phyloP scores from a whole-genome alignment of 2,888 invertebrate species.

The Ormyrus rosae region DNA sequence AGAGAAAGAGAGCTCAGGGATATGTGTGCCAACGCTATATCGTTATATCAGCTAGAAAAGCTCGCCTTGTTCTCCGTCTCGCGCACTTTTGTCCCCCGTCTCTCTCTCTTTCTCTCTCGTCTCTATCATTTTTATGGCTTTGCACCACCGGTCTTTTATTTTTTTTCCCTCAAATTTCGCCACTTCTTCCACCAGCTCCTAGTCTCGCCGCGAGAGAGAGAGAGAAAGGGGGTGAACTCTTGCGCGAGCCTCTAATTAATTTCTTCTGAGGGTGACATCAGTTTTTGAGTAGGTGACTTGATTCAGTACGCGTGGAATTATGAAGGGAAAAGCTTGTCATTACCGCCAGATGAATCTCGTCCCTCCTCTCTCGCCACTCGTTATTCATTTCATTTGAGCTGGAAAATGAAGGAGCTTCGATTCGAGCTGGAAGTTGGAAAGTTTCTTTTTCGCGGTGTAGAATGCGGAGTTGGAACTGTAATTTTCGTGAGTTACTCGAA shows the following conservation, averaged over 20 bases:
- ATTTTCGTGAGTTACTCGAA: too few species aligned
- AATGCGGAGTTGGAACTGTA: too few species aligned
- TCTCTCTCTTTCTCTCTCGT: not conserved
- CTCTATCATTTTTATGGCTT: not conserved
- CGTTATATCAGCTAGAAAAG: too few species aligned
- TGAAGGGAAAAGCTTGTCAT: constrained; percentile 6
- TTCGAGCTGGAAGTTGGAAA: not conserved
- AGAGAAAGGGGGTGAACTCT: too few species aligned
- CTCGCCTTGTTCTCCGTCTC: constrained; percentile 1
- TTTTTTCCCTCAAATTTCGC: constrained; percentile 3
- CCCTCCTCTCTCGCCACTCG: not conserved
- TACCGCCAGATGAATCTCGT: not conserved
- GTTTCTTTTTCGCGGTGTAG: too few species aligned
- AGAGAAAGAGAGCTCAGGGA: not conserved
- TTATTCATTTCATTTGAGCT: not conserved
- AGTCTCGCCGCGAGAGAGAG: constrained; percentile 3
- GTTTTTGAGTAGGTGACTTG: not conserved
- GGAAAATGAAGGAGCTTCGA: constrained; percentile 3
- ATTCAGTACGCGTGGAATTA: not conserved
- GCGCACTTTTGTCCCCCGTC: constrained; percentile 9
- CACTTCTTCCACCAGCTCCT: not conserved
- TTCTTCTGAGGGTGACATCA: not conserved
- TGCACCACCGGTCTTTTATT: not conserved
- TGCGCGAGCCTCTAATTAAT: too few species aligned
- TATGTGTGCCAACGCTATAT: constrained; percentile 6